Percentiles rank a stretch among this genome's conserved stretches.
phyloP scores from a whole-genome alignment of 30 jellyfish, hydroid and myxozoan genomes.

The Turritopsis dohrnii region DNA sequence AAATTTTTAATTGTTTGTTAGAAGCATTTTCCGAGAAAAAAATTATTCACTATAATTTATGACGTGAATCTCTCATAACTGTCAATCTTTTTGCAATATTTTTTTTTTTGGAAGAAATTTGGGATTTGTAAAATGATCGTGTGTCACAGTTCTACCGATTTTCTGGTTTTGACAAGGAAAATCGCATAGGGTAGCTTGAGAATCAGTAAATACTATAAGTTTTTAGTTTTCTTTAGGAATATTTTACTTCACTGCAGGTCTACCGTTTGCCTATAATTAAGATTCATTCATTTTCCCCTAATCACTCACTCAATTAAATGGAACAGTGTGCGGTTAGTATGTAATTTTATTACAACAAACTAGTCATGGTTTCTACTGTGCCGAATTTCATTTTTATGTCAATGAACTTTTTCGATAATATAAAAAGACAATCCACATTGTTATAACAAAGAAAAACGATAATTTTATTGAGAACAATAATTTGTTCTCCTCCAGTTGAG shows the following conservation, averaged over 20 bases:
- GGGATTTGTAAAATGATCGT: too few species aligned
- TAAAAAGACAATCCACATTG: not conserved
- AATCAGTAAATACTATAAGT: not conserved
- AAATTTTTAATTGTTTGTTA: not conserved
- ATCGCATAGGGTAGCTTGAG: not conserved
- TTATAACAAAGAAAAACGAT: not conserved
- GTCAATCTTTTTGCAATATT: too few species aligned
- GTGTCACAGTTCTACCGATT: too few species aligned
- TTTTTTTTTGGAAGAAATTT: too few species aligned
- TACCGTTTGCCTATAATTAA: not conserved
- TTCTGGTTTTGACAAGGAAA: too few species aligned
- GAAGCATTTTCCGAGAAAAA: not conserved
- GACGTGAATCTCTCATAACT: too few species aligned
- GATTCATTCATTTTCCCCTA: not conserved
- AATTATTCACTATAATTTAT: too few species aligned
- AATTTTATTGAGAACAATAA: not conserved
- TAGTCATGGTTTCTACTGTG: not conserved
- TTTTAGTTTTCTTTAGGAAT: not conserved
- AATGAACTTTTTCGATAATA: too few species aligned
- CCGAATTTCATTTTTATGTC: too few species aligned
- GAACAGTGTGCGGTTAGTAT: not conserved
- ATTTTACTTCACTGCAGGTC: not conserved
- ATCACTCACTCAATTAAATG: not conserved
- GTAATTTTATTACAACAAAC: not conserved
- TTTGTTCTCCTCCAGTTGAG: not conserved